These are phyloP conservation scores for Hofmannophila pseudospretella DNA, from an alignment of 2,888 invertebrate genomes.

Conservation along the genomic window DNA sequence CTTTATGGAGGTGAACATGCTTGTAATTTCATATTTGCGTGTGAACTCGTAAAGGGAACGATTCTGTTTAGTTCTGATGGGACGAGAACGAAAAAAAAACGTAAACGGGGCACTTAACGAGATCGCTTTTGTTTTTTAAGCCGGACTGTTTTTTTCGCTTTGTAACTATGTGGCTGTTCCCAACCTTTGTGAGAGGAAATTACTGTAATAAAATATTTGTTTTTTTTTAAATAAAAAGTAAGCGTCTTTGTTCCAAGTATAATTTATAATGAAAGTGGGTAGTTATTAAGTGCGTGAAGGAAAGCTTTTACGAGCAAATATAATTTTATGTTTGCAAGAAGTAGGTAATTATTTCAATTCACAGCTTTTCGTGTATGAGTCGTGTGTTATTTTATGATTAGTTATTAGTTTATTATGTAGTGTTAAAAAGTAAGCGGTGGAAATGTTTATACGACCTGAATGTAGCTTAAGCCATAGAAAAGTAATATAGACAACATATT, in stretches of 20 bases:
- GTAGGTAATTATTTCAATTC: constrained; percentile 1
- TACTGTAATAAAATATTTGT: constrained; percentile 8
- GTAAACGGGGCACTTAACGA: constrained; percentile 23
- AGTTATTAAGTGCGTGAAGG: neutral
- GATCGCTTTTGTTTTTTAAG: constrained; percentile 23
- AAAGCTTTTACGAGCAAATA: neutral
- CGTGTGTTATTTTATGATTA: no score
- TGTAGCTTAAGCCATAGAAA: no score
- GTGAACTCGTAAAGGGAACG: constrained; percentile 27
- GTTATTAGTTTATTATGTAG: no score
- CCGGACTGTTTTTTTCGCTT: constrained; percentile 12
- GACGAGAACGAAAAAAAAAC: constrained; percentile 15
- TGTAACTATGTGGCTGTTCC: constrained; percentile 11
- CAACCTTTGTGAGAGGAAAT: constrained; percentile 11
- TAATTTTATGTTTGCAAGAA: constrained; percentile 1
- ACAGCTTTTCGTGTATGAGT: neutral
- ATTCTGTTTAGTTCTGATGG: constrained; percentile 25
- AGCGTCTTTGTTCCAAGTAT: neutral
- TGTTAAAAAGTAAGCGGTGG: no score
- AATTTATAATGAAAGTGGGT: neutral
- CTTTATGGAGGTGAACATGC: constrained; percentile 25
- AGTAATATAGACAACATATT: no score
- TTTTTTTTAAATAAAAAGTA: neutral
- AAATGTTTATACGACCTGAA: neutral
- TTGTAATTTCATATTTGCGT: constrained; percentile 42